Evolutionary conservation across 1,140 invertebrate species (phyloP).

Genomic region (Bombus turneri): DNA sequence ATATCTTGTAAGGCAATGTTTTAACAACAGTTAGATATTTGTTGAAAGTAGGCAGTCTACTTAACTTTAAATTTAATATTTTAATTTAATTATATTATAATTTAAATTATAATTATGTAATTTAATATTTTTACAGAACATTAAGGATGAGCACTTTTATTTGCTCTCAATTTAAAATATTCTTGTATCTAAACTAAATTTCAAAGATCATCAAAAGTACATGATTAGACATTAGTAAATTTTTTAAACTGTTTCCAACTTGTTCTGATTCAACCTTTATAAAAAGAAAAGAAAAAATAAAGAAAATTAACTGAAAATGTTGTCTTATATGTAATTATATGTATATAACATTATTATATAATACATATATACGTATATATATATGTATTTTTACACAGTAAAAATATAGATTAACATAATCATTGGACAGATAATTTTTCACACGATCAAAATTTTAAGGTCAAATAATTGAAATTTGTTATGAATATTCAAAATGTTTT

Average conservation of each 20-base stretch:
- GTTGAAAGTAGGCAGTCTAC: not conserved
- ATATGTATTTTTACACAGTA: constrained; percentile 56
- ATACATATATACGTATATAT: too few relatives aligned
- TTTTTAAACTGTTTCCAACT: not conserved
- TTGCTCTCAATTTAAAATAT: not conserved
- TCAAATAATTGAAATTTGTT: not conserved
- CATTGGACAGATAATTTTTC: constrained; percentile 22
- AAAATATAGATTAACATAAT: constrained; percentile 57
- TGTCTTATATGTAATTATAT: constrained; percentile 15
- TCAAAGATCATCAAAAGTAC: not conserved
- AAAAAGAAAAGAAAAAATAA: constrained; percentile 18
- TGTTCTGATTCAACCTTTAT: not conserved
- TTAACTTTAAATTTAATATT: not conserved
- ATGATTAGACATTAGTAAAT: constrained; percentile 1
- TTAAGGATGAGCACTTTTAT: not conserved
- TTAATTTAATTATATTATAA: not conserved
- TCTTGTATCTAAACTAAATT: not conserved
- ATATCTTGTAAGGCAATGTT: not conserved
- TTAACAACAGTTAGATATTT: not conserved
- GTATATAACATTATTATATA: too few relatives aligned
- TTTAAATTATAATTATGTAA: not conserved
- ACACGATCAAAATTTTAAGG: not conserved
- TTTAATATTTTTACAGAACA: not conserved
- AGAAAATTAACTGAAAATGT: constrained; percentile 12
- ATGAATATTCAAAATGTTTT: not conserved